Conservation (phyloP, 2,888 invertebrate genomes). For the Eristalis intricaria region DNA sequence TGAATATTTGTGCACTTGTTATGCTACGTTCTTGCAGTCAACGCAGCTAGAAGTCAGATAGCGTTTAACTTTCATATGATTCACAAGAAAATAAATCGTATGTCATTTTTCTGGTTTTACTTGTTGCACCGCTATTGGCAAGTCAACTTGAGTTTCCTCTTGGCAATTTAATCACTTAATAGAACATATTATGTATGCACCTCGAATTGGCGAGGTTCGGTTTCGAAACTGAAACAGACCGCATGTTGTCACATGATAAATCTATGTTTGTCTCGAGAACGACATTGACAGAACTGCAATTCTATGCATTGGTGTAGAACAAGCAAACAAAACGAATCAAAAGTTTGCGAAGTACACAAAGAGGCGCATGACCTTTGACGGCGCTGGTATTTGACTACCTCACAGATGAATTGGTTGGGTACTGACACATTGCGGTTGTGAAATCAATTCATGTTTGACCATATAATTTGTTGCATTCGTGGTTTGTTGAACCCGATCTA, state of each 20-base stretch:
- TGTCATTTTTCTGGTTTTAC: neutral
- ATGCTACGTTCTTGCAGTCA: neutral
- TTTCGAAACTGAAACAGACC: neutral
- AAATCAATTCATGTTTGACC: conserved; percentile 4
- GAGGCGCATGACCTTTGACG: neutral
- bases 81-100: neutral
- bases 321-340: neutral
- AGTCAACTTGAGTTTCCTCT: neutral
- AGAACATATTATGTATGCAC: neutral
- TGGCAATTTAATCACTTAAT: neutral
- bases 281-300: neutral
- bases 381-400: neutral
- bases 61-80: neutral
- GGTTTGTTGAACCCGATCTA: conserved; percentile 15
- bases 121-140: neutral
- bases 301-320: neutral
- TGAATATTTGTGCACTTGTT: neutral
- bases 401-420: neutral
- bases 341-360: neutral
- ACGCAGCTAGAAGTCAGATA: neutral
- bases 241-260: neutral
- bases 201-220: neutral
- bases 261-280: neutral
- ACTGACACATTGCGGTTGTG: conserved; percentile 10
- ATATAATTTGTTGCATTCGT: conserved; percentile 8